These are phyloP conservation scores for Tribolium freemani DNA, from an alignment of 2,888 invertebrate genomes.

Conservation along the genomic window DNA sequence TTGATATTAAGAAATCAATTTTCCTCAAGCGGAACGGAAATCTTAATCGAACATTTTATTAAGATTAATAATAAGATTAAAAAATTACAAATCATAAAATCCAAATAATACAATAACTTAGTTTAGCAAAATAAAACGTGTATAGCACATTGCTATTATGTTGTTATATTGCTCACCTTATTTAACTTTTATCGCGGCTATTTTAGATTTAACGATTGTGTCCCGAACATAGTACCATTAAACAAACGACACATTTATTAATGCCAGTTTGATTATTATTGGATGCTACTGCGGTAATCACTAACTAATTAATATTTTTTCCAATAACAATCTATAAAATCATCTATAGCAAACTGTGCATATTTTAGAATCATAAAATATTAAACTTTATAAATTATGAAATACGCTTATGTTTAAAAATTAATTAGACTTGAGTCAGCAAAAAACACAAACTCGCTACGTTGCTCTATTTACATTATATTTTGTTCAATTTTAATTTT, in stretches of 20 bases:
- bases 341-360: too few species aligned
- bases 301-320: background rate
- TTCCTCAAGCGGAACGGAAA: background rate
- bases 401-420: background rate
- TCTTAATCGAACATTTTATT: background rate
- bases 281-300: background rate
- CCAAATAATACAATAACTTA: too few species aligned
- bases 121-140: background rate
- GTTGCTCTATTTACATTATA: background rate
- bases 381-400: background rate
- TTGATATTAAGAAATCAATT: background rate
- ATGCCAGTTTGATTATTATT: background rate
- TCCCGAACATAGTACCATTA: background rate
- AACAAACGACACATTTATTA: background rate
- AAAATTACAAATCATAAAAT: background rate
- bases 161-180: background rate
- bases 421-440: conserved; percentile 1
- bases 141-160: background rate
- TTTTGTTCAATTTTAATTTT: conserved; percentile 15
- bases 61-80: background rate
- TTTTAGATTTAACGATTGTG: background rate
- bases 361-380: too few species aligned
- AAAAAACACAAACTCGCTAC: background rate
- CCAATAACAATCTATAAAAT: too few species aligned
- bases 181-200: background rate